Conservation (phyloP, 2,888 invertebrate species). For the Homarus gammarus region DNA sequence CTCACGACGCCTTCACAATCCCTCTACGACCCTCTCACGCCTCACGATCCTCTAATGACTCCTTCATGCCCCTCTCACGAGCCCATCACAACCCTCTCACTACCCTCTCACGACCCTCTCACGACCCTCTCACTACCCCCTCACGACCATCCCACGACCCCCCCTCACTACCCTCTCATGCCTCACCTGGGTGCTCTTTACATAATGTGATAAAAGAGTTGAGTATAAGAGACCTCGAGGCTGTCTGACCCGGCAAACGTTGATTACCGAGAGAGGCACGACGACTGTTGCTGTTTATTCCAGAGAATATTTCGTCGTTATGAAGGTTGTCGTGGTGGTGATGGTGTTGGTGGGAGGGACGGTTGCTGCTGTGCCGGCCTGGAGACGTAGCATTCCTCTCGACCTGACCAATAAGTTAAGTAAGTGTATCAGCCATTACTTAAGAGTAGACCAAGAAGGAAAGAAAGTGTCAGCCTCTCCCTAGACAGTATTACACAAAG, state of each 20-base stretch:
- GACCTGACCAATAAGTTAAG: background rate
- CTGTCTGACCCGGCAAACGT: background rate
- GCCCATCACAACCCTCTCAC: too few species aligned
- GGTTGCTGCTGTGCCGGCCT: background rate
- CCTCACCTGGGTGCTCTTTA: too few species aligned
- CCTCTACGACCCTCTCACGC: too few species aligned
- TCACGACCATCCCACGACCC: background rate
- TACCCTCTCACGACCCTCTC: background rate
- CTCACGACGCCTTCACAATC: too few species aligned
- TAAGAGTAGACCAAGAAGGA: background rate
- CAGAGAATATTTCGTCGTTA: slow-evolving; percentile 23
- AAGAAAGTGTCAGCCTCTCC: background rate
- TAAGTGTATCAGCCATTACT: background rate
- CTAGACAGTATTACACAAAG: too few species aligned
- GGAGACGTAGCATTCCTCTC: background rate
- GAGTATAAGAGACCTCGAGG: background rate
- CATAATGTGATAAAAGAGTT: too few species aligned
- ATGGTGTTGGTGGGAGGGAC: background rate
- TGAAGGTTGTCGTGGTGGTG: slow-evolving; percentile 9
- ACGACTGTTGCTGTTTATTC: slow-evolving; percentile 27
- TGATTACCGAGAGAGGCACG: background rate
- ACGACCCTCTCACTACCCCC: background rate
- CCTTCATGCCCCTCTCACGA: too few species aligned
- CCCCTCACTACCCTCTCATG: background rate
- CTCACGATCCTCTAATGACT: too few species aligned